phyloP scores from a whole-genome alignment of 2,113 vertebrate genomes.

The Ochotona curzoniae region DNA sequence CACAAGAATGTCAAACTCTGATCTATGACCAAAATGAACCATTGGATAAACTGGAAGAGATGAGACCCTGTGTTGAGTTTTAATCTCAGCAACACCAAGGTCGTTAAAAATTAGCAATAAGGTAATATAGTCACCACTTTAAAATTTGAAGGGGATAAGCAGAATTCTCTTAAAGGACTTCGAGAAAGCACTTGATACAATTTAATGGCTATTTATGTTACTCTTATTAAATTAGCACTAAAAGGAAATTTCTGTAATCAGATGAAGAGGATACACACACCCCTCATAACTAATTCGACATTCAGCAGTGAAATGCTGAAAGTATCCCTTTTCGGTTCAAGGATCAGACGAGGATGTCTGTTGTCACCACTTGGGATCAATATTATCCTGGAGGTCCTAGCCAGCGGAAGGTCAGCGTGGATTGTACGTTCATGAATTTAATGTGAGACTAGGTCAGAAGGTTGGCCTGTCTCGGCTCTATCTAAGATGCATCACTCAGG shows the following conservation, averaged over 20 bases:
- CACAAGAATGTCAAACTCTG: not conserved
- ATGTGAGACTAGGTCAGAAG: not conserved
- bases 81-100: not conserved
- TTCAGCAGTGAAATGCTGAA: not conserved
- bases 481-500: not conserved
- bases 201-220: not conserved
- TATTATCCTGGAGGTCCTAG: not conserved
- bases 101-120: conserved; percentile 47
- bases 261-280: not conserved
- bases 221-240: conserved; percentile 45
- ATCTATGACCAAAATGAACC: not conserved
- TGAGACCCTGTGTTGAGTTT: not conserved
- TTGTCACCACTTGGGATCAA: not conserved
- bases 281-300: not conserved
- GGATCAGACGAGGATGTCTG: not conserved
- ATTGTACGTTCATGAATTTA: not conserved
- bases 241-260: not conserved
- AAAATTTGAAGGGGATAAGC: not conserved
- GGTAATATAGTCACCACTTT: conserved; percentile 23
- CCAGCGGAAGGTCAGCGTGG: not conserved
- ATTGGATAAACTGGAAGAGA: not conserved
- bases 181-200: conserved; percentile 37
- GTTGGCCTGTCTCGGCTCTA: not conserved
- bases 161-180: conserved; percentile 35
- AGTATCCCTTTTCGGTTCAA: not conserved